These are phyloP conservation scores for Camponotus vicinus DNA, from an alignment of 1,140 invertebrate genomes.

Conservation along the genomic window DNA sequence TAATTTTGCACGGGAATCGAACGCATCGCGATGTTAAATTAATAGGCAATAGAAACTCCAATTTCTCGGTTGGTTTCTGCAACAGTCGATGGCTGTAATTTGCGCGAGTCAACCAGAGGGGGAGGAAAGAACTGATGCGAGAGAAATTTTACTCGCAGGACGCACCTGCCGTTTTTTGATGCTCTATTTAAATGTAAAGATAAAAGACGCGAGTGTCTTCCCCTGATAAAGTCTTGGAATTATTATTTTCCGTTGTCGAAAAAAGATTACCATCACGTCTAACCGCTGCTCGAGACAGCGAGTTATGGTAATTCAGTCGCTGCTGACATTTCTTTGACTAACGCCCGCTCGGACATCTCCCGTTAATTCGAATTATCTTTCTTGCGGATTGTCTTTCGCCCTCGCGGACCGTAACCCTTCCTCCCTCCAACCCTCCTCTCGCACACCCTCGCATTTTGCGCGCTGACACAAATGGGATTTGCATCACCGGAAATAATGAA, in stretches of 20 bases:
- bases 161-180: background rate
- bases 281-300: background rate
- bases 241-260: background rate
- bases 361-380: conserved; percentile 51
- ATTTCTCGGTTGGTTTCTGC: background rate
- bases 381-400: conserved; percentile 39
- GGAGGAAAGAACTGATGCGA: background rate
- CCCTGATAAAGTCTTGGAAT: background rate
- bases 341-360: conserved; percentile 40
- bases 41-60: background rate
- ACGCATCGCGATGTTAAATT: conserved; percentile 22
- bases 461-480: conserved; percentile 60
- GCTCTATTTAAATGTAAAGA: background rate
- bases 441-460: conserved; percentile 40
- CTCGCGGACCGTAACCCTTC: background rate
- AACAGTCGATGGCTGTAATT: background rate
- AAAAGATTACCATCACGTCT: background rate
- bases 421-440: too few species aligned
- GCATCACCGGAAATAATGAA: conserved; percentile 62
- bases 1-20: conserved; percentile 31
- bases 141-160: background rate
- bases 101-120: background rate
- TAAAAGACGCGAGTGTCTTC: background rate
- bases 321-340: conserved; percentile 38
- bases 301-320: conserved; percentile 36